Conservation (phyloP, 30 jellyfish, hydroid and myxozoan genomes). For the Aurelia aurita region DNA sequence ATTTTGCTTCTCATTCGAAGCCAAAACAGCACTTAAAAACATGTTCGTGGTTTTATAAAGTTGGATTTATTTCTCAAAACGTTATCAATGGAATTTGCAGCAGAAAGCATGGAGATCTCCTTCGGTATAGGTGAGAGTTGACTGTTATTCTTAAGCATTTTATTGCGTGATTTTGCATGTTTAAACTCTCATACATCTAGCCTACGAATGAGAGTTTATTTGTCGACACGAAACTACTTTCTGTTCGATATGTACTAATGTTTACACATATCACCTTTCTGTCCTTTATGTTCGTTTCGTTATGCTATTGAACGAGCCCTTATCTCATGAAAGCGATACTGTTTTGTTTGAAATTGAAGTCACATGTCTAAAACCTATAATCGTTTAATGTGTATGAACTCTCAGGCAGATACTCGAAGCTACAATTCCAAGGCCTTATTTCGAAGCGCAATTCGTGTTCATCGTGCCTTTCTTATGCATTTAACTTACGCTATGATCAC, state of each 20-base stretch:
- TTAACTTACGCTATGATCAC: no score
- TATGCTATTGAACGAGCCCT: neutral
- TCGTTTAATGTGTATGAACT: no score
- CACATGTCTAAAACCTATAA: neutral
- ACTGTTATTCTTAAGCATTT: conserved; percentile 1
- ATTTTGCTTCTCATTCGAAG: neutral
- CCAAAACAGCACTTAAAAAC: neutral
- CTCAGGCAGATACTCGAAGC: no score
- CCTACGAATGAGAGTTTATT: no score
- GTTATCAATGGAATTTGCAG: conserved; percentile 23
- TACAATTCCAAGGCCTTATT: no score
- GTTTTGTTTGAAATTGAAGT: conserved; percentile 5
- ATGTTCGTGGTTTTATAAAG: no score
- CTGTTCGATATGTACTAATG: no score
- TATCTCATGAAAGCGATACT: conserved; percentile 31
- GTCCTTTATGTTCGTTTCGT: neutral
- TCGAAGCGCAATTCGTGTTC: no score
- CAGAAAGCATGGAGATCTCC: conserved; percentile 23
- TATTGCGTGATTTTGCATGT: no score
- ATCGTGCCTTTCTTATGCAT: no score
- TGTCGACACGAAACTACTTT: no score
- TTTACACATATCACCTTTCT: neutral
- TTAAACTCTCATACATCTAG: no score
- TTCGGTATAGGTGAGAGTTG: conserved; percentile 28
- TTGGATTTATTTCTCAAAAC: neutral